Conservation (phyloP, 2,797 vertebrate species). For the Sus cebifrons region DNA sequence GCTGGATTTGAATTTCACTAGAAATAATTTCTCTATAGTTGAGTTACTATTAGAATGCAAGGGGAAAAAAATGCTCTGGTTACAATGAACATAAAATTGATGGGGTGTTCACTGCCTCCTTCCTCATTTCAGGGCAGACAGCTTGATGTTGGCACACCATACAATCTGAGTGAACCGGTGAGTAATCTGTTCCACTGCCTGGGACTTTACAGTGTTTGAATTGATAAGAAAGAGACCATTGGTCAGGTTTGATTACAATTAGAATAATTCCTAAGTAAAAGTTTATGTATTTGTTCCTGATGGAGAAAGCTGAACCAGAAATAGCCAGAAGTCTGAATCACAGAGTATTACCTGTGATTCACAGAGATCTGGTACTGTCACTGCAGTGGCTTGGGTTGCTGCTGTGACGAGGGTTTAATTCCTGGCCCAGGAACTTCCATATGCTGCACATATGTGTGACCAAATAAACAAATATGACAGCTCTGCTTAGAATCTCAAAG, state of each 20-base stretch:
- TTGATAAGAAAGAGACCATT: conserved; percentile 61
- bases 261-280: conserved; percentile 17
- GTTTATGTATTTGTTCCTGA: not conserved
- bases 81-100: not conserved
- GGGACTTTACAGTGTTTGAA: conserved; percentile 44
- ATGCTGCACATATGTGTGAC: too few species aligned
- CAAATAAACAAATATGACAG: not conserved
- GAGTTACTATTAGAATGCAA: too few species aligned
- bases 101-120: not conserved
- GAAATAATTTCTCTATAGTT: too few species aligned
- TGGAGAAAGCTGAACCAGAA: not conserved
- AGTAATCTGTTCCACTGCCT: conserved; percentile 85
- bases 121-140: conserved; percentile 84
- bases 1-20: too few species aligned
- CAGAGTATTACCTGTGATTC: not conserved
- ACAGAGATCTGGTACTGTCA: too few species aligned
- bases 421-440: too few species aligned
- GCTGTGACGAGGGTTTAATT: too few species aligned
- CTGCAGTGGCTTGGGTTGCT: too few species aligned
- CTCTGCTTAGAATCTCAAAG: not conserved
- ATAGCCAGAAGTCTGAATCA: not conserved
- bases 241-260: conserved; percentile 43
- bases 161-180: conserved; percentile 86
- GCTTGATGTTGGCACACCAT: conserved; percentile 72
- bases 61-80: not conserved